These are phyloP conservation scores for Argentina silus DNA, from an alignment of 2,797 vertebrate species.

Conservation along the genomic window DNA sequence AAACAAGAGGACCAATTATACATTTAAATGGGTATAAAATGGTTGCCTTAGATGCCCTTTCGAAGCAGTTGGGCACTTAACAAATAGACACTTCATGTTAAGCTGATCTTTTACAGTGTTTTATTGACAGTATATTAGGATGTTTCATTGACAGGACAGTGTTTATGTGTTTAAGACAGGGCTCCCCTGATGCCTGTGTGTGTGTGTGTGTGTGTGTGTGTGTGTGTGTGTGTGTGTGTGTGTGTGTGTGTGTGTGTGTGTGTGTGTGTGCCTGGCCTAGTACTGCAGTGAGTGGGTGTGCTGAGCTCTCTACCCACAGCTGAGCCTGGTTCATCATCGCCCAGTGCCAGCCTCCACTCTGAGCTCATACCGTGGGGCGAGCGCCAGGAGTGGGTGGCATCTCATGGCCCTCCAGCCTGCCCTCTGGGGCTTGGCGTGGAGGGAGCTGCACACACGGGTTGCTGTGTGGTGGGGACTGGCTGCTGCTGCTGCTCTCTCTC, in stretches of 20 bases:
- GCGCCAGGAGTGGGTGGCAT: constrained; percentile 71
- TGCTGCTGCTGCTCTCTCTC: neutral
- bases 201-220: constrained; percentile 16
- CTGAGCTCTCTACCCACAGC: constrained; percentile 51
- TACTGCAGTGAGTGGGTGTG: constrained; percentile 23
- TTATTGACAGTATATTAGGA: no score
- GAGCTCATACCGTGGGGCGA: constrained; percentile 65
- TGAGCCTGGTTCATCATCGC: constrained; percentile 65
- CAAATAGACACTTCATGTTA: neutral
- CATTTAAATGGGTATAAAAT: constrained; percentile 17
- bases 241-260: constrained; percentile 10
- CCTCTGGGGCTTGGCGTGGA: constrained; percentile 59
- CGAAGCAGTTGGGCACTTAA: neutral
- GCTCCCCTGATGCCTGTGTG: constrained; percentile 10
- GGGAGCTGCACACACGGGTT: constrained; percentile 38
- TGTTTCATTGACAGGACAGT: neutral
- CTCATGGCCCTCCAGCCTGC: constrained; percentile 65
- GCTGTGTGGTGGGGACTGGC: constrained; percentile 48
- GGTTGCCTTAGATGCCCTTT: constrained; percentile 23
- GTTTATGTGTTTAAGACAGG: constrained; percentile 11
- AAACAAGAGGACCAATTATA: constrained; percentile 32
- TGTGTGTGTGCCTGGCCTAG: neutral
- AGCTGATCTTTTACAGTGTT: neutral
- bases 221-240: constrained; percentile 1
- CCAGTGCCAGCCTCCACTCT: constrained; percentile 71